These are phyloP conservation scores for Seira ritae DNA, from an alignment of 2,888 invertebrate species.

Conservation along the genomic window DNA sequence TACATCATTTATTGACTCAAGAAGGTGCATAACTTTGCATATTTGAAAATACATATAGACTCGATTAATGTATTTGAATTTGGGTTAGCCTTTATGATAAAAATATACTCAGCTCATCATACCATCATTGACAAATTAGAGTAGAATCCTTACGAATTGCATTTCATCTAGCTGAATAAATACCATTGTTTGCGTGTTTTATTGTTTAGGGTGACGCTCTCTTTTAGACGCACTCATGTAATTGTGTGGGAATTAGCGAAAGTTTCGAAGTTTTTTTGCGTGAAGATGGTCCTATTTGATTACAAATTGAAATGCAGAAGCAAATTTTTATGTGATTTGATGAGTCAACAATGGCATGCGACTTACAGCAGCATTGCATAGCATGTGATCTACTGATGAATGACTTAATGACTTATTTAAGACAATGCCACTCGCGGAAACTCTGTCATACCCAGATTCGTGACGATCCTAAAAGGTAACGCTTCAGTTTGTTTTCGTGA, in stretches of 20 bases:
- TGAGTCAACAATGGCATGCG: slow-evolving; percentile 10
- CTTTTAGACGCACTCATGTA: too few relatives aligned
- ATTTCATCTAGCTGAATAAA: too few relatives aligned
- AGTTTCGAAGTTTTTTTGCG: slow-evolving; percentile 42
- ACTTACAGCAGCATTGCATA: too few relatives aligned
- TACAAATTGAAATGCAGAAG: slow-evolving; percentile 19
- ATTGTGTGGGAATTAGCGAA: slow-evolving; percentile 50
- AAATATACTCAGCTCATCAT: neutral
- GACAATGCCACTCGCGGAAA: slow-evolving; percentile 51
- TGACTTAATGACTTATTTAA: too few relatives aligned
- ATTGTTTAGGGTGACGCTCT: too few relatives aligned
- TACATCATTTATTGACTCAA: too few relatives aligned
- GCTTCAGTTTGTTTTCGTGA: too few relatives aligned
- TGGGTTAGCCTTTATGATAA: neutral
- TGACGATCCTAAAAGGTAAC: neutral
- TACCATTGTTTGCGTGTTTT: too few relatives aligned
- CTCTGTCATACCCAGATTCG: slow-evolving; percentile 21
- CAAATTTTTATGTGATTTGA: slow-evolving; percentile 8
- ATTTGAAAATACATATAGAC: too few relatives aligned
- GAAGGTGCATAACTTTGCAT: too few relatives aligned
- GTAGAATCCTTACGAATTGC: too few relatives aligned
- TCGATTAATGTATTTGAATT: slow-evolving; percentile 9
- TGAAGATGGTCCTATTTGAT: slow-evolving; percentile 60
- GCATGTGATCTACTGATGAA: too few relatives aligned
- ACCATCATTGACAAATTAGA: slow-evolving; percentile 15